Base-by-base conservation (phyloP, 2,888 invertebrate genomes). In the Dyspetes luteomarginatus region DNA sequence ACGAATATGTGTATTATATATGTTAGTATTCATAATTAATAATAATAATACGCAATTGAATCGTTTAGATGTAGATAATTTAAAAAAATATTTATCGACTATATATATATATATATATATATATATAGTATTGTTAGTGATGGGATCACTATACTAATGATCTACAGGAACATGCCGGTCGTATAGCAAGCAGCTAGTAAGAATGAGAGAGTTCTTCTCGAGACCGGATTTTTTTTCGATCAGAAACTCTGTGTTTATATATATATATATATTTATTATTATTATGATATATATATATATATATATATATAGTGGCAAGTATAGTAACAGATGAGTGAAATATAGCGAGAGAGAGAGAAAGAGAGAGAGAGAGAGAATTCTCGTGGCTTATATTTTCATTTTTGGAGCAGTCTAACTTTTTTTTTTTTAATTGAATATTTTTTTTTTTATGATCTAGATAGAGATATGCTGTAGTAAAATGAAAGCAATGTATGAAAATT, bases 161-260 rank as follows among this genome's bases (percentile, higher is more conserved):
- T 90, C 91, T 91, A 92, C 91, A 83, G 90, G 89, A 91, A 85
- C 91, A 92, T 92, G 91, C 91, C 90, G 88, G 89, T 90, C 82
- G 68, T 86, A 86, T 89, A 90, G 88, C 91, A 91, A 92, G 91
- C 91, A 91, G 88, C 90, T 88, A 89, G 85, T 87, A 85, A 86
- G 78, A 86, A 77, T 85, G 9, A 65, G 67, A 82, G 83, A 81
- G 56, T 77, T 78, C 60, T 72, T 74, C 30, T 71, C 52, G 72
- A 67, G 67, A 82, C 55, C 48, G 55, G 55, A 58, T 67, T 78
- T 58, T 64, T 19, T 60, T 73, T 76, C 22, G 43, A 74, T 72
- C 64, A 71, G 71, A 71, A 50, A 69, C 64, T 77, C 65, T 28
- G 30, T 58, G 48, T 68, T 56, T 60, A 48, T 72, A 62, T 36